These are phyloP conservation scores for Ectemnius lituratus DNA, from an alignment of 2,888 invertebrate genomes.

Conservation along the genomic window DNA sequence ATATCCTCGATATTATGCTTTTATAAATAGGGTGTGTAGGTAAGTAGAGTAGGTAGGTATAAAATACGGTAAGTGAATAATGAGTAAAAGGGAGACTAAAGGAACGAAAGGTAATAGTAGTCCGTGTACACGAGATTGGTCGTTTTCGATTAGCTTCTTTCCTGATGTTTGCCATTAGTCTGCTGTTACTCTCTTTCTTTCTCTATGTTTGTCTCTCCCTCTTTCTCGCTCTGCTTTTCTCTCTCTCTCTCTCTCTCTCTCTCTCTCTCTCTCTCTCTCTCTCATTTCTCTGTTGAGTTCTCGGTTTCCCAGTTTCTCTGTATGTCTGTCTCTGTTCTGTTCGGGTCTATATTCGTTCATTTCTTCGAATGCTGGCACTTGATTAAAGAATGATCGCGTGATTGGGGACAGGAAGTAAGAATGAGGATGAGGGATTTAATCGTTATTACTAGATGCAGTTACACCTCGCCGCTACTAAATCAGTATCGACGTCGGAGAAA, in stretches of 20 bases:
- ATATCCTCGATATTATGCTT: slow-evolving; percentile 77
- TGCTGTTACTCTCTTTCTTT: slow-evolving; percentile 15
- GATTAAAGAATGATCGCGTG: slow-evolving; percentile 50
- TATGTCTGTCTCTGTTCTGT: not conserved
- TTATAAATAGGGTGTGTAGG: slow-evolving; percentile 75
- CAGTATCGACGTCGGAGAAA: slow-evolving; percentile 62
- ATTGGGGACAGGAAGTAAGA: slow-evolving; percentile 53
- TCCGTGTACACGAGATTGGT: slow-evolving; percentile 27
- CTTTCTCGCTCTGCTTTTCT: not conserved
- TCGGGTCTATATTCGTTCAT: too few species aligned
- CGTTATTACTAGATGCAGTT: slow-evolving; percentile 68
- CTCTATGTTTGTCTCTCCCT: not conserved
- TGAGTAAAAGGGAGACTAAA: slow-evolving; percentile 52
- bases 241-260: not conserved
- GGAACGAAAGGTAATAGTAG: slow-evolving; percentile 49
- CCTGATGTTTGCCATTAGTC: slow-evolving; percentile 19
- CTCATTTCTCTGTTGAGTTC: not conserved
- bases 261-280: not conserved
- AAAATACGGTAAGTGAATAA: slow-evolving; percentile 61
- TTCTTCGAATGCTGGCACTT: too few species aligned
- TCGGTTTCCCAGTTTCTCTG: slow-evolving; percentile 18
- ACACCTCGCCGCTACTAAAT: slow-evolving; percentile 54
- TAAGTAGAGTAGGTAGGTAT: slow-evolving; percentile 66
- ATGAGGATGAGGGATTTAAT: slow-evolving; percentile 53
- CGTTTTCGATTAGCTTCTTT: slow-evolving; percentile 10